phyloP scores from a whole-genome alignment of 2,113 vertebrate species.

The Eurypyga helias region DNA sequence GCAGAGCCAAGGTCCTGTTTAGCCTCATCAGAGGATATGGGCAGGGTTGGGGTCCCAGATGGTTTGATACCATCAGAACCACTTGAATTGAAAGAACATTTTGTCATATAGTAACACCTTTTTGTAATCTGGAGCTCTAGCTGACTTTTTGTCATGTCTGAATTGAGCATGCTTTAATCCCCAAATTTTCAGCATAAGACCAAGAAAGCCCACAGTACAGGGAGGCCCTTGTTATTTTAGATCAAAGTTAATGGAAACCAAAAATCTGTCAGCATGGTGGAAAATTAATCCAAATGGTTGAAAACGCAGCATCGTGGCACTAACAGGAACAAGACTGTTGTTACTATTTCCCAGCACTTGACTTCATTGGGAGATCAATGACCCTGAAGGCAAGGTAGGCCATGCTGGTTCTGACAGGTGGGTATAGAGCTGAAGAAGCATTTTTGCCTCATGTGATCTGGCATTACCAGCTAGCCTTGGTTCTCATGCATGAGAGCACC shows the following conservation, averaged over 20 bases:
- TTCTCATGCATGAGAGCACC: not conserved
- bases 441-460: not conserved
- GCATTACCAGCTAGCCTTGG: not conserved
- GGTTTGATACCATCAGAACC: not conserved
- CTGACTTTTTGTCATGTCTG: not conserved
- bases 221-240: not conserved
- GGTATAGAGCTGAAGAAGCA: not conserved
- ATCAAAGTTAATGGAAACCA: not conserved
- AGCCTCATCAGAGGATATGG: not conserved
- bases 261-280: not conserved
- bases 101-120: not conserved
- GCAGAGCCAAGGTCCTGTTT: not conserved
- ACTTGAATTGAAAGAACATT: not conserved
- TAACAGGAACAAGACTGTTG: not conserved
- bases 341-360: not conserved
- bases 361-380: not conserved
- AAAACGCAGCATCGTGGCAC: not conserved
- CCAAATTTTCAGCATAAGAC: not conserved
- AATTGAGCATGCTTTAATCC: not conserved
- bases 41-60: not conserved
- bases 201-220: not conserved
- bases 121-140: not conserved
- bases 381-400: not conserved
- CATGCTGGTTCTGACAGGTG: not conserved
- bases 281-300: not conserved